Evolutionary conservation across 1,140 invertebrate species (phyloP).

Genomic region (Aradophagus sp.): DNA sequence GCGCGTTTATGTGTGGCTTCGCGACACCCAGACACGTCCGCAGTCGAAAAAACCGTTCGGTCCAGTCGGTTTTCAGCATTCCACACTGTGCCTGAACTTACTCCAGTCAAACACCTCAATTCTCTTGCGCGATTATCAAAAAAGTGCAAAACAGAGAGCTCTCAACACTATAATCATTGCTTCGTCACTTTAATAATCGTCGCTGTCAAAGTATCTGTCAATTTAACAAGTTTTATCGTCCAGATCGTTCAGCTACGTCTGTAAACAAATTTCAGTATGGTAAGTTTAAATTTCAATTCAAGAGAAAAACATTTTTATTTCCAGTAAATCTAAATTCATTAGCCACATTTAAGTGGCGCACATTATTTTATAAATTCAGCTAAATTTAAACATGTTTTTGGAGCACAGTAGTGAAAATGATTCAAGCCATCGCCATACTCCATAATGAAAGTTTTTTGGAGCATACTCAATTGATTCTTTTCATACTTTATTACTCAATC

Average conservation of each 20-base stretch:
- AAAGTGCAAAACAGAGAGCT: too few relatives aligned
- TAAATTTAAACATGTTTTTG: too few relatives aligned
- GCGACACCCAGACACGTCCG: slow-evolving; percentile 27
- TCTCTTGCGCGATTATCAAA: too few relatives aligned
- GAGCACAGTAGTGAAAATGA: too few relatives aligned
- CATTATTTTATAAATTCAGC: background rate
- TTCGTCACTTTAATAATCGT: too few relatives aligned
- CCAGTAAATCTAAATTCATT: too few relatives aligned
- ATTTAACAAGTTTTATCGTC: background rate
- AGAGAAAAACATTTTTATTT: background rate
- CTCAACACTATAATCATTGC: too few relatives aligned
- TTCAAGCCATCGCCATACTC: too few relatives aligned
- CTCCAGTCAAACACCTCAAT: background rate
- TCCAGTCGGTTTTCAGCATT: slow-evolving; percentile 7
- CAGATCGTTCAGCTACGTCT: slow-evolving; percentile 19
- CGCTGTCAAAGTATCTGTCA: slow-evolving; percentile 30
- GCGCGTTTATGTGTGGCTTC: slow-evolving; percentile 29
- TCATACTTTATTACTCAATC: too few relatives aligned
- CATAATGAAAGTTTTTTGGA: too few relatives aligned
- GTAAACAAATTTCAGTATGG: slow-evolving; percentile 34
- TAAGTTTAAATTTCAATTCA: slow-evolving; percentile 17
- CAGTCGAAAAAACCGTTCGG: slow-evolving; percentile 17
- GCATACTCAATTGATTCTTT: too few relatives aligned
- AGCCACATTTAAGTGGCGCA: too few relatives aligned
- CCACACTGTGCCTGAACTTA: background rate